Evolutionary conservation across 2,113 vertebrate genomes (phyloP).

Genomic region (Mesocricetus auratus): DNA sequence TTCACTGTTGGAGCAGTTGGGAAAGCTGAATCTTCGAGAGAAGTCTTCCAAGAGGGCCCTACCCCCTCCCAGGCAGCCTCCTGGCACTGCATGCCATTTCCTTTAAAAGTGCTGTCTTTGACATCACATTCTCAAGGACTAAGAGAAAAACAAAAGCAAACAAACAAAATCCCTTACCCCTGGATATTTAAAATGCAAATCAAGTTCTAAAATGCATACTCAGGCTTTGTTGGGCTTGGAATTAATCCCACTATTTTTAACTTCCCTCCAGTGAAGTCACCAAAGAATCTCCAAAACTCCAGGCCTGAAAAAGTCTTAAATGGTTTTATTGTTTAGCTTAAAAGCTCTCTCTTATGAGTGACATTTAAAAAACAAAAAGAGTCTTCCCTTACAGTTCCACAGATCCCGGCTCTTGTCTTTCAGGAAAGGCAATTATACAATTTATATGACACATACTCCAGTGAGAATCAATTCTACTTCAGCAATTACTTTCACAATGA

Average conservation of each 20-base stretch:
- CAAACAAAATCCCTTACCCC: slow-evolving; percentile 41
- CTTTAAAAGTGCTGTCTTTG: slow-evolving; percentile 10
- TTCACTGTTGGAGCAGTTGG: not conserved
- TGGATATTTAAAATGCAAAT: slow-evolving; percentile 67
- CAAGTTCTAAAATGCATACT: not conserved
- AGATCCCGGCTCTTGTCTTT: not conserved
- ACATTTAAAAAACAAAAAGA: not conserved
- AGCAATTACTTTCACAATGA: slow-evolving; percentile 33
- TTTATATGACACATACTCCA: not conserved
- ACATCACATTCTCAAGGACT: slow-evolving; percentile 28
- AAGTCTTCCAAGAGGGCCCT: not conserved
- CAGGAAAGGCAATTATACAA: not conserved
- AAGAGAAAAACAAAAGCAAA: slow-evolving; percentile 31
- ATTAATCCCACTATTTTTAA: slow-evolving; percentile 66
- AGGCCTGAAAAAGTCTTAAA: slow-evolving; percentile 21
- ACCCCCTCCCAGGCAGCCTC: not conserved
- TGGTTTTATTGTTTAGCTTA: not conserved
- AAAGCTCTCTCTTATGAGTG: slow-evolving; percentile 54
- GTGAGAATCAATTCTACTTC: not conserved
- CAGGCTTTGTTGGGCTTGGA: slow-evolving; percentile 47
- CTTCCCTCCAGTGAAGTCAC: slow-evolving; percentile 57
- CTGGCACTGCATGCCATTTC: not conserved
- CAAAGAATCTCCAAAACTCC: not conserved
- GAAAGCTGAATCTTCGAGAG: not conserved
- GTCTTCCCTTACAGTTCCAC: not conserved